These are phyloP conservation scores for Tauraco hartlaubi DNA, from an alignment of 2,797 vertebrate species.

Conservation along the genomic window DNA sequence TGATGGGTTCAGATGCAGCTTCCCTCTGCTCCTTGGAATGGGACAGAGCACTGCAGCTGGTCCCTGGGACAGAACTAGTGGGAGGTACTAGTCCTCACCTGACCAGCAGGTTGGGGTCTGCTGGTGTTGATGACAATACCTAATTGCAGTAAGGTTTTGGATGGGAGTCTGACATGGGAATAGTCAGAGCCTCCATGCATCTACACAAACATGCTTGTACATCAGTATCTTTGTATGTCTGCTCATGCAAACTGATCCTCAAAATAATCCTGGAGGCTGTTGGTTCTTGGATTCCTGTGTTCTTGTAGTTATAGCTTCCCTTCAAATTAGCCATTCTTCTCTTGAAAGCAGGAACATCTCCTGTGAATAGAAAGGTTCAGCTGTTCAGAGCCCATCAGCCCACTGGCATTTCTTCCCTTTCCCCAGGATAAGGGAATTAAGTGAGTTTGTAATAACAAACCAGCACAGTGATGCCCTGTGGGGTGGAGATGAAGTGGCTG, in stretches of 20 bases:
- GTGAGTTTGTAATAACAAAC: background rate
- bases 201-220: background rate
- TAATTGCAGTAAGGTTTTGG: background rate
- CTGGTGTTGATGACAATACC: background rate
- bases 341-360: background rate
- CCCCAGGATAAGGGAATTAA: background rate
- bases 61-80: background rate
- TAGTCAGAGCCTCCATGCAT: background rate
- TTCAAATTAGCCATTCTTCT: background rate
- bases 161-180: background rate
- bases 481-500: background rate
- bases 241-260: background rate
- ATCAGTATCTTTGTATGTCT: accelerated
- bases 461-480: background rate
- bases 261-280: background rate
- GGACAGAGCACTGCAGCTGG: background rate
- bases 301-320: background rate
- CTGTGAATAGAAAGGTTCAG: background rate
- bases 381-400: background rate
- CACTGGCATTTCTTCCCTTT: background rate
- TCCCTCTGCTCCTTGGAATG: background rate
- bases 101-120: accelerated
- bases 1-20: background rate
- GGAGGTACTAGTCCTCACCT: background rate
- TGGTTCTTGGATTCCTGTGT: background rate